Evolutionary conservation across 1,140 invertebrate species (phyloP), one percentile per base, ranked within the genome.

Genomic region (Tribolium madens): DNA sequence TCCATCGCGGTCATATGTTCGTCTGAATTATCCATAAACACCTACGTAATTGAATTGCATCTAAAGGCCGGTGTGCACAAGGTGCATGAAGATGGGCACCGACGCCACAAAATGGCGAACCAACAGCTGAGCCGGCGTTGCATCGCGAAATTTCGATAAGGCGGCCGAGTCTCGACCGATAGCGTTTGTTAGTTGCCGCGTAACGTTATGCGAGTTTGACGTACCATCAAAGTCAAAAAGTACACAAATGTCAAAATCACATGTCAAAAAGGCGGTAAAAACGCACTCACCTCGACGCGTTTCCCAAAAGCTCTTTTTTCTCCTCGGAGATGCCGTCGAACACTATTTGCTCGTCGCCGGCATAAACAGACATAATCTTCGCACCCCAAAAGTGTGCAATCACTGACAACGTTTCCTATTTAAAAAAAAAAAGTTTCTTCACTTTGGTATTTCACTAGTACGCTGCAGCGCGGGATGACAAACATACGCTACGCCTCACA

Each of bases 401-500:
- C 52, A 26, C 52, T 26, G 52, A 57, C 52, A 57, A 18, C n/a
- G 21, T 3, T 64, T 64, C 6, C 12, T n/a, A n/a, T n/a, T n/a
- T n/a, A 12, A 12, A 2, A n/a, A 64, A 64, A 57, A 57, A 18
- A 15, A 53, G 13, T 57, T 21, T 12, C 2, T 42, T 64, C 21
- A 26, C 31, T 64, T 60, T n/a, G n/a, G n/a, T n/a, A n/a, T 53
- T 73, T 42, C 76, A 77, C 69, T 57, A 81, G 77, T 81, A 81
- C 74, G 77, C 76, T 72, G 74, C 75, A 81, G 81, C 84, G 83
- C 83, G 82, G 79, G 82, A 83, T 78, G 79, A 81, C 79, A 76
- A 84, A 83, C 83, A 82, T 82, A 85, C 85, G 81, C 83, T 82
- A 85, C 82, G 84, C 81, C 87, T 86, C 85, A 84, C 85, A 86